A percentile compares a stretch with the other conserved stretches of the same genome.
Evolutionary conservation across 2,797 vertebrate genomes (phyloP).

Genomic region (Poliocrania exsul): DNA sequence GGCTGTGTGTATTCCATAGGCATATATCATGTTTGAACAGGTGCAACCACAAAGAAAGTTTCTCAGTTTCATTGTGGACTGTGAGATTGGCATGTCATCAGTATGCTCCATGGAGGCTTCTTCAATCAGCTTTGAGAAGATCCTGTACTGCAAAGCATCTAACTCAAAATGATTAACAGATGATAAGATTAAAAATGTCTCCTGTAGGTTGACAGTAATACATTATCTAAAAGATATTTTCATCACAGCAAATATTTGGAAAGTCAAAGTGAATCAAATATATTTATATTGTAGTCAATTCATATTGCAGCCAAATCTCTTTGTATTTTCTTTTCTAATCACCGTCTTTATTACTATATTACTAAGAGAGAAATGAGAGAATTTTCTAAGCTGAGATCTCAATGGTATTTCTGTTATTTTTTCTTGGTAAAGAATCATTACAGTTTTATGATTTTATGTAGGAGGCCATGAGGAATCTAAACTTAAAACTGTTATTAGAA

Average conservation of each 20-base stretch:
- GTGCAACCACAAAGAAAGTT: conserved; percentile 55
- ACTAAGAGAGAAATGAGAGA: not conserved
- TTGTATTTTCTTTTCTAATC: not conserved
- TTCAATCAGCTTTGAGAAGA: not conserved
- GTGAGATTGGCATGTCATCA: not conserved
- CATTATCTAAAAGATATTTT: not conserved
- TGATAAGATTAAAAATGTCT: conserved; percentile 1
- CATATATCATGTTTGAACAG: conserved; percentile 56
- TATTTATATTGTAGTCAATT: not conserved
- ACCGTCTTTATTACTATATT: not conserved
- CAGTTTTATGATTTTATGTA: conserved; percentile 41
- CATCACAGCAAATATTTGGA: not conserved
- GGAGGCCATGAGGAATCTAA: conserved; percentile 52
- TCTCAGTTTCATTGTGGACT: conserved; percentile 45
- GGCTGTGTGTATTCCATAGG: not conserved
- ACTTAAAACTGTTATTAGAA: conserved; percentile 77
- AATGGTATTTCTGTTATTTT: not conserved
- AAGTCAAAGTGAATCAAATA: not conserved
- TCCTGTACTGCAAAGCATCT: not conserved
- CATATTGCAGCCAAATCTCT: not conserved
- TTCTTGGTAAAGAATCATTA: not conserved
- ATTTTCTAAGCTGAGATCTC: not conserved
- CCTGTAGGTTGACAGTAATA: not conserved
- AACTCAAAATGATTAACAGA: conserved; percentile 4
- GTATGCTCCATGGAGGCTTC: conserved; percentile 21